These are phyloP conservation scores for Dendroctonus ponderosae DNA, from an alignment of 1,140 invertebrate genomes.

Conservation along the genomic window DNA sequence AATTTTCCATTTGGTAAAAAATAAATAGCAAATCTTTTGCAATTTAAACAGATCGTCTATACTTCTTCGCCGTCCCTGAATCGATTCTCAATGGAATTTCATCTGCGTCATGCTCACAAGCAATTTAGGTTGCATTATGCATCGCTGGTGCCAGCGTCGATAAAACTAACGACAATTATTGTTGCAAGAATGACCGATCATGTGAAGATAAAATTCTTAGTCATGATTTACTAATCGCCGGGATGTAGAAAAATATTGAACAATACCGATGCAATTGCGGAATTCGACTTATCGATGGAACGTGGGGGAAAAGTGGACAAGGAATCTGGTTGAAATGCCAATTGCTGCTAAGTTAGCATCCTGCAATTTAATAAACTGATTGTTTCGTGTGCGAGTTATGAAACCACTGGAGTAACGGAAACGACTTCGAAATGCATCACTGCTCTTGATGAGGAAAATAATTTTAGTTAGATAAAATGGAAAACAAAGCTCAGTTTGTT, in stretches of 20 bases:
- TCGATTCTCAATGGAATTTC: constrained; percentile 12
- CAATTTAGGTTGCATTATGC: constrained; percentile 21
- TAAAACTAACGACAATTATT: constrained; percentile 22
- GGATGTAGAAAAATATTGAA: constrained; percentile 10
- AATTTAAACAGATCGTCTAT: no score
- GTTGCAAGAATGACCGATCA: constrained; percentile 24
- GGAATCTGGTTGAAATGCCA: neutral
- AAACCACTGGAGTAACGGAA: neutral
- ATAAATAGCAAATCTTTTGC: no score
- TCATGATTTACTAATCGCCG: constrained; percentile 17
- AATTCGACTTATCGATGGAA: constrained; percentile 6
- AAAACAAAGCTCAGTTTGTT: no score
- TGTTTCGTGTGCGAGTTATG: neutral
- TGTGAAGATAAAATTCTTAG: constrained; percentile 24
- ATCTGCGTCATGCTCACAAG: constrained; percentile 19
- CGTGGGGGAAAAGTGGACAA: neutral
- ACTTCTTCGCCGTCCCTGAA: constrained; percentile 6
- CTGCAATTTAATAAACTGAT: neutral
- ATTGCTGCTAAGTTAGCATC: no score
- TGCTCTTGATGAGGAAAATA: no score
- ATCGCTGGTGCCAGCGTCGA: constrained; percentile 15
- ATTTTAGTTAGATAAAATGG: no score
- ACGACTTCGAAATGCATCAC: no score
- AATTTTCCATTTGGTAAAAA: no score
- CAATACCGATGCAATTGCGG: constrained; percentile 7